phyloP scores from a whole-genome alignment of 2,113 vertebrate species.

The Tragelaphus imberbis region DNA sequence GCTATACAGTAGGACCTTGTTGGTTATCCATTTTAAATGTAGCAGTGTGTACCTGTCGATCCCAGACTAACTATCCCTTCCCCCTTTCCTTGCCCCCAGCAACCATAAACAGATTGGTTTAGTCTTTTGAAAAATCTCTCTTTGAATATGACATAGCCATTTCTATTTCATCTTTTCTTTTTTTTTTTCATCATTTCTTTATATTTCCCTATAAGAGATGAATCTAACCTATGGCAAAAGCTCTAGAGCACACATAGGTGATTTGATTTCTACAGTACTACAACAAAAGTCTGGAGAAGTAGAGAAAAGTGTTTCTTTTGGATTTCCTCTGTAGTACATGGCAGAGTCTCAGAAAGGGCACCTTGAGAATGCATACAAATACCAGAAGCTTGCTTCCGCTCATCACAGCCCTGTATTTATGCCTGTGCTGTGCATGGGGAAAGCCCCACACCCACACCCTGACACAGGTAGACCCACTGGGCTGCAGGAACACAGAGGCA shows the following conservation, averaged over 20 bases:
- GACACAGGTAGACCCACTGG: neutral
- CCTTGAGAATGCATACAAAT: neutral
- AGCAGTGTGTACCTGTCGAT: neutral
- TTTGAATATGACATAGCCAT: neutral
- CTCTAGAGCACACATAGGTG: neutral
- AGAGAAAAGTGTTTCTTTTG: neutral
- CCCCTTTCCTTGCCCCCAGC: neutral
- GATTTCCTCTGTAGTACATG: neutral
- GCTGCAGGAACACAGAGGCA: neutral
- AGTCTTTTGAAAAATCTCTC: conserved; percentile 9
- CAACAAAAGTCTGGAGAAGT: neutral
- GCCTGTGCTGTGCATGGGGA: neutral
- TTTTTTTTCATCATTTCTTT: neutral
- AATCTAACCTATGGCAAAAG: neutral
- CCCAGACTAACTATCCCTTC: neutral
- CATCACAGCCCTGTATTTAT: neutral
- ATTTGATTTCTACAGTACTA: neutral
- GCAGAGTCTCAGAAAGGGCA: neutral
- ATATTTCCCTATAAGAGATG: conserved; percentile 4
- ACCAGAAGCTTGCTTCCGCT: neutral
- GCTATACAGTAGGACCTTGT: neutral
- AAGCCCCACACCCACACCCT: neutral
- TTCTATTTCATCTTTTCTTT: neutral
- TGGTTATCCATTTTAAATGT: neutral
- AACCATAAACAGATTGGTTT: neutral